Evolutionary conservation across 92 coral and sea anemone species (phyloP), one percentile per base, ranked within the genome.

Genomic region (Paramuricea clavata): DNA sequence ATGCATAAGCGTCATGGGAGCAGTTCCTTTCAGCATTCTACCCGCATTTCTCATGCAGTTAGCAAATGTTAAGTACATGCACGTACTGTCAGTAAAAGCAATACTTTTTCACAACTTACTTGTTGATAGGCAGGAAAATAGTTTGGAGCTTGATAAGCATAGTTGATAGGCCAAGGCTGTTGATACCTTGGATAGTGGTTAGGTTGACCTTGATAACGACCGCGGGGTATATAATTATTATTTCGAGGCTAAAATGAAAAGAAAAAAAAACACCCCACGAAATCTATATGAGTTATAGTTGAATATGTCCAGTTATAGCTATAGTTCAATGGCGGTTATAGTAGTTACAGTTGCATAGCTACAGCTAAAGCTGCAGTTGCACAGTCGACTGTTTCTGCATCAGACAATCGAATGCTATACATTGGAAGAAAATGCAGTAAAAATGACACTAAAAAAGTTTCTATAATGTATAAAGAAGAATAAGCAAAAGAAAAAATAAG

Each of bases 81-180:
- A n/a, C n/a, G n/a, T n/a, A n/a, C n/a, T n/a, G n/a, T 39, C 44
- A 39, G 10, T 39, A 4, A 39, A 39, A 4, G 10, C 44, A 39
- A 39, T 10, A 39, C 44, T 39, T 39, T 39, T 39, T 4, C 44
- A 39, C 44, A 21, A 36, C 64, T 12, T 49, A 76, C 82, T 60
- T 76, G 82, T 76, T 50, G 82, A 49, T 76, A 76, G 35, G 82
- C 43, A 47, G 82, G 82, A 8, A 22, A 76, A 28, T 42, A 76
- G 52, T 76, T 28, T 49, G 81, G 62, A 52, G 81, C 27, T 54
- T 76, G 82, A 23, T 76, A 76, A 21, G 59, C 32, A 52, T 76
- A 76, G 52, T 76, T 76, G 23, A 76, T 28, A 56, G 65, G 82
- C 82, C 82, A 76, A 8, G 82, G 44, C 49, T 76, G 82, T 12